Percentiles rank a stretch among this genome's conserved stretches.
Evolutionary conservation across 2,797 vertebrate species (phyloP).

Genomic region (Diplodus puntazzo): DNA sequence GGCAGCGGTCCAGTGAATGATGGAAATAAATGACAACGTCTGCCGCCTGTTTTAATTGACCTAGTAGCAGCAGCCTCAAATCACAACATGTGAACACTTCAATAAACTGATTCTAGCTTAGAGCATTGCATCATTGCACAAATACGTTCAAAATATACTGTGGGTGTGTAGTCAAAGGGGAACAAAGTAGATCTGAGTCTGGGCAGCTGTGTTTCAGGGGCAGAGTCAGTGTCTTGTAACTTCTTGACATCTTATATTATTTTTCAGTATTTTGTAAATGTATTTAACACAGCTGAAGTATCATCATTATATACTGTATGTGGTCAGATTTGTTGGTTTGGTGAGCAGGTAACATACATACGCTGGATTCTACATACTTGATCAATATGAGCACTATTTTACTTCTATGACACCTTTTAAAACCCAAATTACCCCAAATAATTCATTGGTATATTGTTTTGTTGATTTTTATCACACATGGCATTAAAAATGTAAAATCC

Average conservation of each 20-base stretch:
- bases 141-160: neutral
- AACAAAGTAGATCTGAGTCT: neutral
- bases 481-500: no score
- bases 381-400: neutral
- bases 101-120: neutral
- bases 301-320: no score
- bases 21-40: constrained; percentile 9
- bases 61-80: constrained; percentile 9
- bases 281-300: neutral
- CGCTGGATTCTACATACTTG: neutral
- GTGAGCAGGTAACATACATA: neutral
- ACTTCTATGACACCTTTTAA: neutral
- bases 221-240: no score
- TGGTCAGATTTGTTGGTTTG: neutral
- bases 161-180: neutral
- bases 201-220: no score
- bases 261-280: neutral
- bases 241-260: neutral
- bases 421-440: neutral
- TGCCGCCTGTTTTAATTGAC: constrained; percentile 7
- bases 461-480: neutral
- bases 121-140: neutral
- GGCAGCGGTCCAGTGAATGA: constrained; percentile 28
- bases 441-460: neutral
- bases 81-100: neutral